These are phyloP conservation scores for Sternarchorhynchus goeldii DNA, from an alignment of 2,797 vertebrate species.

Conservation along the genomic window DNA sequence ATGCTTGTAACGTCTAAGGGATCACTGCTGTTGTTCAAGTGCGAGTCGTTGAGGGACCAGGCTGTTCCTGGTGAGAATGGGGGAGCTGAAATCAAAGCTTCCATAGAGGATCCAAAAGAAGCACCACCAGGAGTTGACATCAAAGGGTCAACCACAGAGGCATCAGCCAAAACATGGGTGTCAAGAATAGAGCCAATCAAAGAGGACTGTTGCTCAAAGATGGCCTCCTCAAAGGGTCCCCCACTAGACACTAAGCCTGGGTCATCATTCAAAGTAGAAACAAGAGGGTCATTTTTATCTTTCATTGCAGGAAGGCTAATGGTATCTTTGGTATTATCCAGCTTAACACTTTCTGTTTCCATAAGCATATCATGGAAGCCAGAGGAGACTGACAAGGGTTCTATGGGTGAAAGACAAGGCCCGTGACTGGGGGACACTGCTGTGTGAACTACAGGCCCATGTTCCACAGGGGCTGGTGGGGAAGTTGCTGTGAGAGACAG, in stretches of 20 bases:
- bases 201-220: constrained; percentile 61
- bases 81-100: constrained; percentile 68
- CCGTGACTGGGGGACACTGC: constrained; percentile 60
- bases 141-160: constrained; percentile 23
- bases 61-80: constrained; percentile 70
- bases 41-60: constrained; percentile 69
- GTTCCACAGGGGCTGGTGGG: constrained; percentile 57
- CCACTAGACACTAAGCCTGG: constrained; percentile 11
- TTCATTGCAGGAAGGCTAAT: constrained; percentile 47
- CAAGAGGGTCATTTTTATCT: constrained; percentile 39
- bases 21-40: constrained; percentile 61
- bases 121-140: constrained; percentile 55
- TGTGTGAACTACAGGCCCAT: constrained; percentile 64
- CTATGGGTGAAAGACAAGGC: constrained; percentile 25
- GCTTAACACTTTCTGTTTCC: constrained; percentile 58
- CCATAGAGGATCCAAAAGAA: constrained; percentile 48
- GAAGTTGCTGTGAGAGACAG: constrained; percentile 57
- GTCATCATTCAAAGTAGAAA: constrained; percentile 36
- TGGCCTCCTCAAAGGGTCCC: constrained; percentile 57
- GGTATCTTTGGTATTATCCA: constrained; percentile 53
- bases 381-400: constrained; percentile 46
- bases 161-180: constrained; percentile 46
- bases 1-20: constrained; percentile 62
- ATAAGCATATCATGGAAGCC: constrained; percentile 60
- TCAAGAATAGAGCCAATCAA: constrained; percentile 50